Evolutionary conservation across 2,797 vertebrate genomes (phyloP).

Genomic region (Pipistrellus pipistrellus): DNA sequence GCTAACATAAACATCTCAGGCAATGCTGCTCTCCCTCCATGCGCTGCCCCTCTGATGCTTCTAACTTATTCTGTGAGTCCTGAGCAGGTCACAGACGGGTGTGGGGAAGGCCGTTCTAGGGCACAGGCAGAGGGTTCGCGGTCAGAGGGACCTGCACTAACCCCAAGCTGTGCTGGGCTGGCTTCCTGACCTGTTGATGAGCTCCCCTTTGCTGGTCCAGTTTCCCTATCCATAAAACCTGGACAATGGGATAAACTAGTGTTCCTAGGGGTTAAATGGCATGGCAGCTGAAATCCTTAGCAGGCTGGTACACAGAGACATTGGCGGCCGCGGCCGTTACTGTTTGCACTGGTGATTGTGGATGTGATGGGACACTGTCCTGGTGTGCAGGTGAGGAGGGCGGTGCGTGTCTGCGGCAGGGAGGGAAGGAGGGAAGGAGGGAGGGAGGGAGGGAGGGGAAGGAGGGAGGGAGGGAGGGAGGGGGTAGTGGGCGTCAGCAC

Average conservation of each 20-base stretch:
- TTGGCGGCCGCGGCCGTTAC: not conserved
- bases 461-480: not conserved
- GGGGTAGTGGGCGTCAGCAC: not conserved
- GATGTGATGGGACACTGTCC: too few species aligned
- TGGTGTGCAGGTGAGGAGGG: not conserved
- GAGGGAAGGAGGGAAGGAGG: too few species aligned
- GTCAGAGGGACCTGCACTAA: not conserved
- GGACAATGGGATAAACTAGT: not conserved
- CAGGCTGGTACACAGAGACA: not conserved
- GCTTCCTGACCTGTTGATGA: not conserved
- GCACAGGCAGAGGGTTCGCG: not conserved
- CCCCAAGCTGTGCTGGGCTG: not conserved
- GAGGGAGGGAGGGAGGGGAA: accelerated
- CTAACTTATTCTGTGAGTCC: not conserved
- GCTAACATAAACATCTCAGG: not conserved
- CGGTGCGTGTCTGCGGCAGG: too few species aligned
- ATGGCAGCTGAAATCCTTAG: not conserved
- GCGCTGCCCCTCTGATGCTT: not conserved
- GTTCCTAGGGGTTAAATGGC: not conserved
- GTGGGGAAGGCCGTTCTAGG: not conserved
- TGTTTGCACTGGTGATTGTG: too few species aligned
- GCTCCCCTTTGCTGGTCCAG: not conserved
- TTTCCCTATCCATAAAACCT: slow-evolving; percentile 10
- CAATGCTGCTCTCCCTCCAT: not conserved
- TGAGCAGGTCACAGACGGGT: not conserved